Conservation (phyloP, 1,140 invertebrate genomes). For the Mercenaria mercenaria region DNA sequence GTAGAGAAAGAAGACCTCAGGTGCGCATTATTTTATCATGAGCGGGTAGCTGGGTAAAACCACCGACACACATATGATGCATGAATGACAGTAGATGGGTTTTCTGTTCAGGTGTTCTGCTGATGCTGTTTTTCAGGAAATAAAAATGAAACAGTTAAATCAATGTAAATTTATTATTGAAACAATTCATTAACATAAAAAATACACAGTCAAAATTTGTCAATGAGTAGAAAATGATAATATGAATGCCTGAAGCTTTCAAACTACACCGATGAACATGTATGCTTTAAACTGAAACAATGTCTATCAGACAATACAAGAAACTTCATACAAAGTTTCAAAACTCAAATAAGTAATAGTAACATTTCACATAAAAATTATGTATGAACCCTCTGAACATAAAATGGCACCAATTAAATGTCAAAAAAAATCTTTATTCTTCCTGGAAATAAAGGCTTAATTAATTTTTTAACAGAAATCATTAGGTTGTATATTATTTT, state of each 20-base stretch:
- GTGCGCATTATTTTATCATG: too few relatives aligned
- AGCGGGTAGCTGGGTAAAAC: too few relatives aligned
- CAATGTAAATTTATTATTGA: constrained; percentile 70
- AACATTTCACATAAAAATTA: constrained; percentile 19
- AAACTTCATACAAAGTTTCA: constrained; percentile 21
- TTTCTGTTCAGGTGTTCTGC: too few relatives aligned
- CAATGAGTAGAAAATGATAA: constrained; percentile 56
- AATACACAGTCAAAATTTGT: constrained; percentile 58
- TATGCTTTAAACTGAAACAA: constrained; percentile 27
- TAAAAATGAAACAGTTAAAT: constrained; percentile 40
- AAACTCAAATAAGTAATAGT: constrained; percentile 21
- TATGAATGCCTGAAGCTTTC: constrained; percentile 28
- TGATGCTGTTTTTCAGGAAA: too few relatives aligned
- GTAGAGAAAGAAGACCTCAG: too few relatives aligned
- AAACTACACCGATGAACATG: constrained; percentile 41
- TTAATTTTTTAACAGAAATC: too few relatives aligned
- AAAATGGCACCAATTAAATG: neutral
- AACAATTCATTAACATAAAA: constrained; percentile 70
- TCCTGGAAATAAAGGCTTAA: too few relatives aligned
- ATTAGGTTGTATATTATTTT: too few relatives aligned
- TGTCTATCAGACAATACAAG: constrained; percentile 8
- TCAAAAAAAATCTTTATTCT: too few relatives aligned
- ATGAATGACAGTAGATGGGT: too few relatives aligned
- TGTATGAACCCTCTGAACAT: neutral
- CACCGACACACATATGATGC: too few relatives aligned